These are phyloP conservation scores for Harpegnathos saltator DNA, from an alignment of 1,140 invertebrate genomes.

Conservation along the genomic window DNA sequence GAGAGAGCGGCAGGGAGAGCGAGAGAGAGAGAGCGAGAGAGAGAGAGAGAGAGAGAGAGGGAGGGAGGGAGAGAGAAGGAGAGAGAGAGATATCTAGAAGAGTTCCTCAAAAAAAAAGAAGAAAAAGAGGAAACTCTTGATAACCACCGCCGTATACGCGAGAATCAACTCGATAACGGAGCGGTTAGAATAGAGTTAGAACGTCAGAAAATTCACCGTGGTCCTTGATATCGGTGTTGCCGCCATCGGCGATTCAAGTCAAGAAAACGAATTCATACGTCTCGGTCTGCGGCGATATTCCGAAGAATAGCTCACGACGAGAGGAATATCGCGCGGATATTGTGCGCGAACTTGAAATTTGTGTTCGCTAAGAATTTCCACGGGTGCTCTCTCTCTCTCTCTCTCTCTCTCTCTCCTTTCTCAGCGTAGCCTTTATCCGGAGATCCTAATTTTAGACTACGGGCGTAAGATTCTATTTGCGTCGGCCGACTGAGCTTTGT, in stretches of 20 bases:
- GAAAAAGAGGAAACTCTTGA: too few relatives aligned
- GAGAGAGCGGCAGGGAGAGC: too few relatives aligned
- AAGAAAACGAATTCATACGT: neutral
- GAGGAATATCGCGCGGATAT: neutral
- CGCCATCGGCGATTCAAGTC: neutral
- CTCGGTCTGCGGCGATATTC: neutral
- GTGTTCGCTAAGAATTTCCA: neutral
- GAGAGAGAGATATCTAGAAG: neutral
- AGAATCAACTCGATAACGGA: neutral
- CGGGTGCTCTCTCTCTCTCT: neutral
- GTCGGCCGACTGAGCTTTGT: neutral
- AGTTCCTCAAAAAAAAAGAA: constrained; percentile 20
- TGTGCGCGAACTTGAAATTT: neutral
- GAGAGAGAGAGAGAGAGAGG: too few relatives aligned
- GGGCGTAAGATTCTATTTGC: constrained; percentile 28
- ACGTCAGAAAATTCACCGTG: neutral
- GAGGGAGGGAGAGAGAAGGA: too few relatives aligned
- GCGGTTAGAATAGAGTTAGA: neutral
- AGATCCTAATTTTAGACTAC: constrained; percentile 18
- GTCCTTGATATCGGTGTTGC: neutral
- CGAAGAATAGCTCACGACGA: neutral
- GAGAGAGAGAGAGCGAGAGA: too few relatives aligned
- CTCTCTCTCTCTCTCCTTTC: neutral
- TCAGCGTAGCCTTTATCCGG: neutral
- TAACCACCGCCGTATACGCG: too few relatives aligned